Base-by-base conservation (phyloP, 2,888 invertebrate species). In the Furcula furcula region DNA sequence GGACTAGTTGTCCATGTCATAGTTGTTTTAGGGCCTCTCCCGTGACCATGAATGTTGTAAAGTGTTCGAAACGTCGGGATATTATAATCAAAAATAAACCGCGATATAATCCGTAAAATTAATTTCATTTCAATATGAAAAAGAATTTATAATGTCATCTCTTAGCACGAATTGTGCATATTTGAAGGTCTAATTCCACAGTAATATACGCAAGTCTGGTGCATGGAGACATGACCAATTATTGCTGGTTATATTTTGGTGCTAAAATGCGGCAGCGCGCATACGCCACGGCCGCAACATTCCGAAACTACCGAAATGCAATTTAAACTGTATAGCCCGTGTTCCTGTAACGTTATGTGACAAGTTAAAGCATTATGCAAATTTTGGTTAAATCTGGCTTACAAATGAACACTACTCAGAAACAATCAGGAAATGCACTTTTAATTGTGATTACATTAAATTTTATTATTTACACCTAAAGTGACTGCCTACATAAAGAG, bases 331-430 rank as follows among this genome's bases (percentile, higher is more conserved):
- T 71, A 62, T 58, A 67, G 65, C 69, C 70, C 64, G 67, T 68
- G 69, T 68, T 57, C 63, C 68, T 64, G 55, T 60, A 51, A 67
- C 69, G 68, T 69, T 74, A 71, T 76, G 75, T 77, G 75, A 76
- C 79, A 78, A 76, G 74, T 78, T 81, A 80, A 74, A 76, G 74
- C 77, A 75, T 76, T 77, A 76, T 78, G 78, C 72, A 81, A 76
- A 81, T 79, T 70, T 60, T 37, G 57, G 65, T 60, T 70, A 74
- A 71, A 72, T 73, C 74, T 67, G 66, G 63, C 62, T 67, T 68
- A 73, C 69, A 26, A 65, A 74, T 76, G 75, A 68, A 66, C 65
- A 65, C 65, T 55, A 62, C 57, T 47, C 46, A 37, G n/a, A 40
- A 41, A 41, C 43, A 55, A 57, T 62, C 55, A 46, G 50, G 31